Evolutionary conservation across 2,113 vertebrate species (phyloP), one percentile per base, ranked within the genome.

Genomic region (Siniperca chuatsi): DNA sequence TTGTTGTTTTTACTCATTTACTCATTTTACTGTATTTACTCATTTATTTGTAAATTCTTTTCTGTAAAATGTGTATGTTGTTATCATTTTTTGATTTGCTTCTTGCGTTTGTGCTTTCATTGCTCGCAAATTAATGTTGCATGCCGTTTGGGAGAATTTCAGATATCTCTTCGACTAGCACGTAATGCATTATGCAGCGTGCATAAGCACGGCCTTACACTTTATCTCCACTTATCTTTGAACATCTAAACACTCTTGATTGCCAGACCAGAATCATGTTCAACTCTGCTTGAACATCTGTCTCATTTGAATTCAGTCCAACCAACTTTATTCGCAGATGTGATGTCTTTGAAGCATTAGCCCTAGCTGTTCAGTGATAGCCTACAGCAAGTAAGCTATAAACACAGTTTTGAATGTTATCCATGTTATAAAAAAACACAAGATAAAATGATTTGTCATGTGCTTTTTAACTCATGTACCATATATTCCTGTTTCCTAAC

Each of bases 181-280:
- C 11, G 61, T 77, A 55, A 62, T 65, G 50, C 25, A 58, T 83
- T 72, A 57, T 65, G n/a, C 68, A 60, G 18, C 3, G 18, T 54
- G 46, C 60, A 42, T n/a, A 42, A 37, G 54, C 64, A 60, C 1
- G 11, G 55, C 37, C 33, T 73, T 15, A 44, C 48, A 33, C 58
- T 75, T 75, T 37, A 79, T 76, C 66, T 66, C 25, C 66, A 67
- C 50, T 80, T 83, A 61, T 75, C 72, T 55, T 44, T 61, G 40
- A 78, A 62, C 67, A 77, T 77, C 61, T 72, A 76, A 87, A 72
- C 71, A 40, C 35, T 62, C 4, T 20, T 60, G 61, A 74, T 55
- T 64, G n/a, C 60, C 11, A 25, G 69, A 44, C 69, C 57, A 60
- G 57, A 44, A 23, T 64, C 35, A 58, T 69, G 46, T 71, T 80